These are phyloP conservation scores for Dastarcus helophoroides DNA, from an alignment of 2,888 invertebrate species.

Conservation along the genomic window DNA sequence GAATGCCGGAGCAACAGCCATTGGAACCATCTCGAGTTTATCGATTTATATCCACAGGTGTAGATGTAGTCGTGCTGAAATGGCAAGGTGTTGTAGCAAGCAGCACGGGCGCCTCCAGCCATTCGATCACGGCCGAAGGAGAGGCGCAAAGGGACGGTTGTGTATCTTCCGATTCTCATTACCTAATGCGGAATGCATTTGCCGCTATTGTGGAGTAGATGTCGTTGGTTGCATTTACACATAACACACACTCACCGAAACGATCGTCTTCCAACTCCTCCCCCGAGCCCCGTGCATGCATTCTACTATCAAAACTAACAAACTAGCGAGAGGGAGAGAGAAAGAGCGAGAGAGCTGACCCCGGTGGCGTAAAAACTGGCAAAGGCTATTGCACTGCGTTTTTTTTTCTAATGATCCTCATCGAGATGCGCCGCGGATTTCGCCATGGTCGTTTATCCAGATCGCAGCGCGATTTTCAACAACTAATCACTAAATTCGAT, in stretches of 20 bases:
- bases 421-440: no score
- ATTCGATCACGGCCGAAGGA: slow-evolving; percentile 12
- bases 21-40: no score
- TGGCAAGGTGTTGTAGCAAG: no score
- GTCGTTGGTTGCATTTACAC: slow-evolving; percentile 12
- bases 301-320: slow-evolving; percentile 4
- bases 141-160: slow-evolving; percentile 10
- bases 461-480: no score
- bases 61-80: no score
- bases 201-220: slow-evolving; percentile 20
- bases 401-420: no score
- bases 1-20: no score
- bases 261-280: slow-evolving; percentile 1
- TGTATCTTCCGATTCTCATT: slow-evolving; percentile 24
- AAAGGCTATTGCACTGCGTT: slow-evolving; percentile 1
- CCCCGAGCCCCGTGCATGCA: background rate
- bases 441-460: no score
- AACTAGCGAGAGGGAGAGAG: background rate
- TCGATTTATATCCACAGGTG: no score
- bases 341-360: background rate
- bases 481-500: no score
- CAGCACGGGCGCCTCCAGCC: slow-evolving; percentile 12
- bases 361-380: slow-evolving; percentile 2
- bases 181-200: slow-evolving; percentile 23
- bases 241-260: no score